A percentile compares a stretch with the other conserved stretches of the same genome.
These are phyloP conservation scores for Galleria mellonella DNA, from an alignment of 1,140 invertebrate species.

Conservation along the genomic window DNA sequence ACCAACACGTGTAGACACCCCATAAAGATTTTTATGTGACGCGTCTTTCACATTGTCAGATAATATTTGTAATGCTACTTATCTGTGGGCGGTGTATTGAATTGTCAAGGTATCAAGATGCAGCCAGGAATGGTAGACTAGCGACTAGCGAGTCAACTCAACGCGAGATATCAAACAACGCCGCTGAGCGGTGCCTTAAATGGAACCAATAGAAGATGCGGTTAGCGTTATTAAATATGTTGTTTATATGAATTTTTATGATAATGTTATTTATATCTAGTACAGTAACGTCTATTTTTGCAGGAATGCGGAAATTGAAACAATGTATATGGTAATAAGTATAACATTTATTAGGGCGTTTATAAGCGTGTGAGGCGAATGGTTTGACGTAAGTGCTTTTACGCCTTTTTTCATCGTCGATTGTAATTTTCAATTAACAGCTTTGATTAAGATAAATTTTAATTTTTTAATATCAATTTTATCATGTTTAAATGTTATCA, in stretches of 20 bases:
- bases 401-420: too few species aligned
- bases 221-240: slow-evolving; percentile 4
- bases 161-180: slow-evolving; percentile 14
- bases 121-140: slow-evolving; percentile 8
- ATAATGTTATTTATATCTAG: too few species aligned
- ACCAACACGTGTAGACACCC: not conserved
- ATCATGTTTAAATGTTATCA: too few species aligned
- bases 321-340: too few species aligned
- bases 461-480: too few species aligned
- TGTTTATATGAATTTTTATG: not conserved
- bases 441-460: too few species aligned
- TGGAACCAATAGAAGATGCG: slow-evolving; percentile 8
- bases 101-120: slow-evolving; percentile 29
- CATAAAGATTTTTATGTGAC: slow-evolving; percentile 15
- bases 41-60: slow-evolving; percentile 13
- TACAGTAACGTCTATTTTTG: too few species aligned
- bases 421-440: too few species aligned
- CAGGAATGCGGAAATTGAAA: too few species aligned
- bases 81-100: slow-evolving; percentile 26
- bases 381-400: too few species aligned
- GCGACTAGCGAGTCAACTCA: not conserved
- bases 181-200: slow-evolving; percentile 10
- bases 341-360: too few species aligned
- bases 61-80: slow-evolving; percentile 26
- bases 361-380: too few species aligned